Evolutionary conservation across 2,888 invertebrate species (phyloP), one percentile per base, ranked within the genome.

Genomic region (Dastarcus helophoroides): DNA sequence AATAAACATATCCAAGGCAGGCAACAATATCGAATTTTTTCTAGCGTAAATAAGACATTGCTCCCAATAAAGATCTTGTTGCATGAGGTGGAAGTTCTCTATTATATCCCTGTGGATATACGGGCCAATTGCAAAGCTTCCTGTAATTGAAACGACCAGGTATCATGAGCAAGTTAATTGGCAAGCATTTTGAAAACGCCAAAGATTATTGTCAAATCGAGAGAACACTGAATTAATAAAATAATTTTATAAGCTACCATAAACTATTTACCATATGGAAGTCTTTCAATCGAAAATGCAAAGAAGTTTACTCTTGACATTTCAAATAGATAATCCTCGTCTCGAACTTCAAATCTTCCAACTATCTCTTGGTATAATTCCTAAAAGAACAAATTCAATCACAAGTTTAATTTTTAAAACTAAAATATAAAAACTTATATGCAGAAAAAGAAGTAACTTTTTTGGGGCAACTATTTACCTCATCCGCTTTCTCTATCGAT

Each of bases 21-120:
- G 62, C 5, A 74, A 63, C 26, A 71, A 64, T 0, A 75, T 65
- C 27, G 78, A 77, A 41, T 68, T 71, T 43, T 77, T 76, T 3
- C 73, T 63, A 36, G 69, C 53, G 68, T 75, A 74, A 1, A 70
- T 60, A 3, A 77, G 71, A 40, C 74, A 72, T 34, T 73, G 69
- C 44, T 76, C 75, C 53, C 67, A 78, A 44, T 79, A 79, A 33
- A 79, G 67, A 49, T 79, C 72, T 43, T 78, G 72, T 27, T 64
- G 46, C 77, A 79, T 77, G 11, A 77, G 53, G 37, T 69, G 70
- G 41, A 73, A 60, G 35, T 68, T 60, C 9, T 63, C 46, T 6
- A 75, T 62, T 1, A 69, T 65, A 34, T 71, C 64, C 42, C 66
- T 60, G 0, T 71, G 68, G 39, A 79, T 62, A 42, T 76, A 77